These are phyloP conservation scores for Apostichopus californicus DNA, from an alignment of 35 echinoderm and acorn worm species.

Conservation along the genomic window DNA sequence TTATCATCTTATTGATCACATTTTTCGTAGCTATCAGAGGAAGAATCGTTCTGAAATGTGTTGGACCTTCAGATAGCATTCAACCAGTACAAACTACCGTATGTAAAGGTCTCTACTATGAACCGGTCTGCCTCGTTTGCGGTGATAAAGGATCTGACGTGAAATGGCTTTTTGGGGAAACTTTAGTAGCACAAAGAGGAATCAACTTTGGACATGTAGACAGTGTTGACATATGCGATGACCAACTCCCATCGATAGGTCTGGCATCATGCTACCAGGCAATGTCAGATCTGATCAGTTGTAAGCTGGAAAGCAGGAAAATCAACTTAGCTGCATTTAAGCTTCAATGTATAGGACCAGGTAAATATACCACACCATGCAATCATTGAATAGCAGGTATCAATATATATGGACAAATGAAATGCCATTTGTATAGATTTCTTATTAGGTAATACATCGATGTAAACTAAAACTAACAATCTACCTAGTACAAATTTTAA, in stretches of 20 bases:
- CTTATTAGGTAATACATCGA: no score
- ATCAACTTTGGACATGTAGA: neutral
- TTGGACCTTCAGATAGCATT: no score
- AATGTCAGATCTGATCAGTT: neutral
- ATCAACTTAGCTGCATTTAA: neutral
- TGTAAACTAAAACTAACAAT: no score
- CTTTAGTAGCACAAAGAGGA: neutral
- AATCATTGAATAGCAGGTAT: no score
- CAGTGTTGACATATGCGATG: neutral
- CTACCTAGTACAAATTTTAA: no score
- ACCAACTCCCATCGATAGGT: neutral
- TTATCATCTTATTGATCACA: no score
- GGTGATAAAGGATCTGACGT: neutral
- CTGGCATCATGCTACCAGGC: neutral
- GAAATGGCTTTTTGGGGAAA: neutral
- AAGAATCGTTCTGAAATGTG: no score
- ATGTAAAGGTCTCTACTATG: no score
- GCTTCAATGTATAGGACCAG: neutral
- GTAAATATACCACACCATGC: neutral
- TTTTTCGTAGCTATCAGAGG: no score
- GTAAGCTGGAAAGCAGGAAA: neutral
- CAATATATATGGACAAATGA: no score
- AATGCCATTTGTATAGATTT: no score
- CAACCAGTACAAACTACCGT: neutral
- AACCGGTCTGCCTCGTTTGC: neutral